Base-by-base conservation (phyloP, 92 coral and sea anemone species). In the Metridium senile region DNA sequence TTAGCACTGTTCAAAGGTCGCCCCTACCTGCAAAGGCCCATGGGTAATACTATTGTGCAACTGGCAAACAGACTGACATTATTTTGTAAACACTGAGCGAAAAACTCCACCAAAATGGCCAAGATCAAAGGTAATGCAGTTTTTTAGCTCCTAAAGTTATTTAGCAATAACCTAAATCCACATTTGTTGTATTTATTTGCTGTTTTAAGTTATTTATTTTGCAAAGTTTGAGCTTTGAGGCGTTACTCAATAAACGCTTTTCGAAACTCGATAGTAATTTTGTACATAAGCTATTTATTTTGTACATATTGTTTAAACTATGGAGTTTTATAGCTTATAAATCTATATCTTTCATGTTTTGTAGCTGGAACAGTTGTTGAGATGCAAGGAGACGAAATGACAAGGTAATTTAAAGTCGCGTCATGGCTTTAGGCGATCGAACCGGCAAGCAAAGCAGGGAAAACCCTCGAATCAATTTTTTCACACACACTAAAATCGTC, bases 321-420 rank as follows among this genome's bases (percentile, higher is more conserved):
- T 61, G 2, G 4, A 2, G 27, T 52, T 52, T 54, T 72, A 52
- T 59, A 45, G 46, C 59, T 46, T 62, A 26, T 56, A n/a, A 22
- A 13, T 20, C 2, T 21, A 27, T 39, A 0, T 68, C 4, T 61
- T 3, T 23, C 6, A 7, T 22, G 66, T 58, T 75, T 52, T 2
- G 2, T 33, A 91, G 97, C 88, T 89, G 97, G 97, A 47, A 90
- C 98, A 28, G 94, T 94, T 62, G 98, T 94, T 16, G 98, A 94
- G 75, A 83, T 94, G 88, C 89, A 94, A 79, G 98, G 98, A 66
- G 98, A 94, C 54, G 98, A 94, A 79, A 94, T 94, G 98, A 94
- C 98, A 0, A 81, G 98, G 98, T 92, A 78, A 71, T 35, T 4
- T 39, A 39, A 2, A 54, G 59, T 2, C 21, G 59, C 59, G 21